phyloP scores from a whole-genome alignment of 1,140 invertebrate species.

The Atta texana region DNA sequence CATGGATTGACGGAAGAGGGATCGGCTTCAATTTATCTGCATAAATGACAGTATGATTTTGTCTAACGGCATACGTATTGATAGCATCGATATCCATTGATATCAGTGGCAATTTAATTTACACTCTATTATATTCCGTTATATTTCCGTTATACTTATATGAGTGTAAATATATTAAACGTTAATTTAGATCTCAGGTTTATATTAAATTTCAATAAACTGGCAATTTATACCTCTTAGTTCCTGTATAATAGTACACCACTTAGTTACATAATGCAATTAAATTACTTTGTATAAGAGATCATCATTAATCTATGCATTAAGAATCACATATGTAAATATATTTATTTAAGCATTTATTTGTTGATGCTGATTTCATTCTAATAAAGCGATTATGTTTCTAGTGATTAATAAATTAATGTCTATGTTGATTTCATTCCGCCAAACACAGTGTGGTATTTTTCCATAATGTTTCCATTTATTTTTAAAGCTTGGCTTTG shows the following conservation, averaged over 20 bases:
- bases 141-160: constrained; percentile 8
- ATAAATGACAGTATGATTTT: constrained; percentile 27
- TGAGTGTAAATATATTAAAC: background rate
- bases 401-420: background rate
- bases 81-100: constrained; percentile 12
- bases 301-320: background rate
- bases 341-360: background rate
- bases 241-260: no score
- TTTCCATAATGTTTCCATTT: background rate
- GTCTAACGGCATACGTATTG: background rate
- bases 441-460: background rate
- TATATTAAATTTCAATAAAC: constrained; percentile 10
- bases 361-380: background rate
- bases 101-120: background rate
- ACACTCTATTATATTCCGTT: constrained; percentile 16
- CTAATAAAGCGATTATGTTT: constrained; percentile 8
- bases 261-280: background rate
- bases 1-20: constrained; percentile 44
- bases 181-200: background rate
- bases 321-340: background rate
- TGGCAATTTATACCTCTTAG: background rate
- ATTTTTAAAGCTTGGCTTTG: background rate
- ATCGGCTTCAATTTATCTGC: constrained; percentile 23
- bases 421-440: background rate
- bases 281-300: background rate